A percentile compares a stretch with the other conserved stretches of the same genome.
phyloP scores from a whole-genome alignment of 2,797 vertebrate species.

The Melanotaenia pygmaea region DNA sequence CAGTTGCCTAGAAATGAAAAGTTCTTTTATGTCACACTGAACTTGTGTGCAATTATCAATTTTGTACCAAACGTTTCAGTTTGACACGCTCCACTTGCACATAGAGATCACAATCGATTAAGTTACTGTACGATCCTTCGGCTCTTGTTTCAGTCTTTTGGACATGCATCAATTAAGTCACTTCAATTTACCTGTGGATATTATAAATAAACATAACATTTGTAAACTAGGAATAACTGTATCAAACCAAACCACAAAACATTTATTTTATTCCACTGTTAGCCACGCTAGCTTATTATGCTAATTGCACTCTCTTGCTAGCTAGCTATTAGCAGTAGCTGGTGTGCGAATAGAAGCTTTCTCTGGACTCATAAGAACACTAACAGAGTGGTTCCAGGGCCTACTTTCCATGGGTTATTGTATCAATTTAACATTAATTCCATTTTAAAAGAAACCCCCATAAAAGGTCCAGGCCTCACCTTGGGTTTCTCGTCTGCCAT shows the following conservation, averaged over 20 bases:
- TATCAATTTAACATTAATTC: fast-evolving
- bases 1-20: fast-evolving
- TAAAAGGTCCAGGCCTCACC: slow-evolving; percentile 76
- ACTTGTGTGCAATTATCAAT: background rate
- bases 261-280: slow-evolving; percentile 14
- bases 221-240: fast-evolving
- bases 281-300: slow-evolving; percentile 65
- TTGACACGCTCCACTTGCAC: background rate
- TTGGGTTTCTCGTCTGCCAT: slow-evolving; percentile 97
- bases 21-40: fast-evolving
- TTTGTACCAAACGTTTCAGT: background rate
- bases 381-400: fast-evolving
- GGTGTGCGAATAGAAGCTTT: background rate
- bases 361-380: background rate
- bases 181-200: fast-evolving
- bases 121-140: background rate
- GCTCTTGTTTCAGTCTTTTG: background rate
- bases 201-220: background rate
- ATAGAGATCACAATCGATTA: background rate
- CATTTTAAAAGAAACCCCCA: background rate
- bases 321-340: slow-evolving; percentile 20
- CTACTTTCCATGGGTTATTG: fast-evolving
- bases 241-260: fast-evolving
- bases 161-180: fast-evolving
- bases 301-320: slow-evolving; percentile 47